Percentiles rank a stretch among this genome's conserved stretches.
These are phyloP conservation scores for Pedetes capensis DNA, from an alignment of 2,113 vertebrate genomes.

Conservation along the genomic window DNA sequence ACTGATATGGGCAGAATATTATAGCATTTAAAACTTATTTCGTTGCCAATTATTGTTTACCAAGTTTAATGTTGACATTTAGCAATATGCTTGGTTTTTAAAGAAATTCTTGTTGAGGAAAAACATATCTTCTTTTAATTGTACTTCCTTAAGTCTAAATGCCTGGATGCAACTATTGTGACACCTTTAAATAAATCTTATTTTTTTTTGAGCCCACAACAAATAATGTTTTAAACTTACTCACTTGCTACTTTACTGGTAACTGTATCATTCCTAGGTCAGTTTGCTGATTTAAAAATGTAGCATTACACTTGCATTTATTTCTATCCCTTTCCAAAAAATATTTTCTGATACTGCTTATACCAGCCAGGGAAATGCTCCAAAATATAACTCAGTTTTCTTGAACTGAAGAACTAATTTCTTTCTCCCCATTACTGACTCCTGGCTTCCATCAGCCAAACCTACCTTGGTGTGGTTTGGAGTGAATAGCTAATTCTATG, in stretches of 20 bases:
- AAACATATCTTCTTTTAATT: conserved; percentile 72
- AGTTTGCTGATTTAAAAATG: conserved; percentile 86
- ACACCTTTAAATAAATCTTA: conserved; percentile 80
- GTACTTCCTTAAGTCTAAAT: conserved; percentile 81
- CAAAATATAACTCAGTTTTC: conserved; percentile 85
- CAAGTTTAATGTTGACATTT: conserved; percentile 80
- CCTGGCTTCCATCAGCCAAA: conserved; percentile 76
- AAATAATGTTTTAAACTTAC: conserved; percentile 82
- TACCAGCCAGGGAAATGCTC: conserved; percentile 82
- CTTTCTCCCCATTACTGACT: conserved; percentile 63
- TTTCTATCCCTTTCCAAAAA: conserved; percentile 85
- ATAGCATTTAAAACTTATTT: conserved; percentile 84
- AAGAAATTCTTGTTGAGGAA: too few relatives aligned
- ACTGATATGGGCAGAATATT: conserved; percentile 86
- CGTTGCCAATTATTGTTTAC: conserved; percentile 86
- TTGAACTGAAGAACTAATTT: conserved; percentile 82
- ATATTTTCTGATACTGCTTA: conserved; percentile 79
- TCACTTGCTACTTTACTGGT: conserved; percentile 80
- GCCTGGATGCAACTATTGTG: conserved; percentile 85
- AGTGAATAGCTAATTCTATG: conserved; percentile 81
- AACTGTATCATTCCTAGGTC: conserved; percentile 86
- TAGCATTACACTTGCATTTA: conserved; percentile 88
- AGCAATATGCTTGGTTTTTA: too few relatives aligned
- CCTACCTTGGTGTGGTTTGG: conserved; percentile 83
- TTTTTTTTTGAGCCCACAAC: conserved; percentile 78